Conservation (phyloP, 2,797 vertebrate genomes). For the Rhabdophis nuchalis region DNA sequence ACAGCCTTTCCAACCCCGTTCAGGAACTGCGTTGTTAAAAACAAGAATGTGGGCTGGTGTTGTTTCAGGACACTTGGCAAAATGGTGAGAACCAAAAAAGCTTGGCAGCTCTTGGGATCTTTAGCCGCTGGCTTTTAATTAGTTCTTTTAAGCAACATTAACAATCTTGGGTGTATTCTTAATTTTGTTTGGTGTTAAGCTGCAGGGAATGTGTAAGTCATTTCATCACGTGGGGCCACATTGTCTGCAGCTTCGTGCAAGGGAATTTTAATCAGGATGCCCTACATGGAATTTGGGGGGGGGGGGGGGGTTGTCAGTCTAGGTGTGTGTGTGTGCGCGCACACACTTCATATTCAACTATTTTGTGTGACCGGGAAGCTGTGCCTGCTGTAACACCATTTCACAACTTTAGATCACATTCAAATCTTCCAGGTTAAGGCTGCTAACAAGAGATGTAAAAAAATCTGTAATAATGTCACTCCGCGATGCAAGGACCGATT, state of each 20-base stretch:
- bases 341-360: background rate
- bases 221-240: background rate
- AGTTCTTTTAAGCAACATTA: constrained; percentile 14
- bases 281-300: background rate
- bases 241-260: background rate
- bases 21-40: constrained; percentile 33
- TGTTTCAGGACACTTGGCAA: constrained; percentile 11
- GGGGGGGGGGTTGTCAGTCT: background rate
- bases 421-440: background rate
- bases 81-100: constrained; percentile 12
- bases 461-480: background rate
- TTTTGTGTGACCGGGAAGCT: background rate
- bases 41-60: constrained; percentile 12
- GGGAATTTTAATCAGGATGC: background rate
- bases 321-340: background rate
- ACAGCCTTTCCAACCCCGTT: constrained; percentile 30
- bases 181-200: constrained; percentile 6
- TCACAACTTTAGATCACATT: background rate
- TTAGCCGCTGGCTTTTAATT: constrained; percentile 41
- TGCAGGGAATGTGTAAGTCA: constrained; percentile 12
- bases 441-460: background rate
- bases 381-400: background rate
- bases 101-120: constrained; percentile 23
- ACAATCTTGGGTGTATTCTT: constrained; percentile 22
- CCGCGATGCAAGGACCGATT: background rate